phyloP scores from a whole-genome alignment of 2,113 vertebrate species.

The Pedionomus torquatus region DNA sequence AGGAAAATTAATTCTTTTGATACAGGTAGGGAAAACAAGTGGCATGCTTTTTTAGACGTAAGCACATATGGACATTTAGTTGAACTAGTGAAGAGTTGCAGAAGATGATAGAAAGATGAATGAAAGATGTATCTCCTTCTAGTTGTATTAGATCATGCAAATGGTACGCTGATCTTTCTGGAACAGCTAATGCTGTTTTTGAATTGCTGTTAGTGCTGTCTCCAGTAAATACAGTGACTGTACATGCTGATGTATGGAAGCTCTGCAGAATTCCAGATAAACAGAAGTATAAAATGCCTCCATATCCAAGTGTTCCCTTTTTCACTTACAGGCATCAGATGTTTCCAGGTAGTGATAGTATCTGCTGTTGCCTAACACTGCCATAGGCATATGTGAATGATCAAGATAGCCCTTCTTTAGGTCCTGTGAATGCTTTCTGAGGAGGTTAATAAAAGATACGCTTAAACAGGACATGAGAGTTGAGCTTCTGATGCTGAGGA shows the following conservation, averaged over 20 bases:
- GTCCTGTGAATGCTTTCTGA: background rate
- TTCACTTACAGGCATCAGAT: background rate
- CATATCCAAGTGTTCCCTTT: background rate
- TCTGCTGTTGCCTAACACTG: background rate
- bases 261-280: background rate
- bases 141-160: background rate
- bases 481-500: background rate
- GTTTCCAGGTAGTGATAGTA: background rate
- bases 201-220: background rate
- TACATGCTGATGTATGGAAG: background rate
- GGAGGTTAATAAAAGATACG: background rate
- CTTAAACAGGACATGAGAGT: background rate
- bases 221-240: background rate
- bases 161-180: background rate
- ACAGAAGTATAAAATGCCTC: background rate
- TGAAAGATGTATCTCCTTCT: background rate
- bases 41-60: background rate
- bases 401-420: background rate
- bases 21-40: background rate
- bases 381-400: background rate
- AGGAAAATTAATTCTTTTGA: constrained; percentile 11
- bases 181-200: background rate
- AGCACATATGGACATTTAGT: background rate
- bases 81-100: background rate
- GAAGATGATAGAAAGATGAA: background rate